Base-by-base conservation (phyloP, 1,140 invertebrate genomes). In the Halesus radiatus region DNA sequence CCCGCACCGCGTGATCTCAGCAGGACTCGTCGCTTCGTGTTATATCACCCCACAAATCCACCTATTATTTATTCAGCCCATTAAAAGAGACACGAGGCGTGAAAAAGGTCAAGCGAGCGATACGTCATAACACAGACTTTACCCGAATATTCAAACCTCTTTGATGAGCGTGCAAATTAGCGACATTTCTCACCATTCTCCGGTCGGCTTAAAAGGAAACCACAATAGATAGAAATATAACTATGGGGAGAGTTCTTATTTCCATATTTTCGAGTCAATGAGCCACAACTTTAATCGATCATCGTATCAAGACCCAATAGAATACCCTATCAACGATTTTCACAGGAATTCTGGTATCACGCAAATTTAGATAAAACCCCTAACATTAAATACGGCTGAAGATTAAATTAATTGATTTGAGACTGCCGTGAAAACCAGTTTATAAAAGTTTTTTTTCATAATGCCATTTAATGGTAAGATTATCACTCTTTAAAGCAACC, bases 1-100 rank as follows among this genome's bases (percentile, higher is more conserved):
- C 56, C 20, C 52, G 54, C 20, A 52, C 68, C 56, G 53, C 58
- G 76, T 53, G 26, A 37, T 20, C 60, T 26, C 76, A 78, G 76
- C 50, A 52, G 56, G 76, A 72, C 54, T 74, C 70, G 70, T 74
- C 70, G 70, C 70, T 74, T 74, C 70, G 53, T 13, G 54, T 74
- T 74, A 74, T 74, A 70, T 52, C 66, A 70, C 66, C 76, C 60
- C 76, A 77, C 37, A 54, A 37, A 16, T 54, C 2, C 13, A 45
- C 26, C 4, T n/a, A 23, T 56, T n/a, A 66, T 66, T 66, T 66
- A 66, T 13, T n/a, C 29, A 66, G 23, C 15, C 22, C 29, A n/a
- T 29, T 66, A 22, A 66, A 60, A 60, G 8, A 18, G 2, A 20
- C 16, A 6, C 56, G 16, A 60, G 8, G 23, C 18, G 56, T 60